Base-by-base conservation (phyloP, 2,797 vertebrate genomes). In the Typhlichthys eigenmanni region DNA sequence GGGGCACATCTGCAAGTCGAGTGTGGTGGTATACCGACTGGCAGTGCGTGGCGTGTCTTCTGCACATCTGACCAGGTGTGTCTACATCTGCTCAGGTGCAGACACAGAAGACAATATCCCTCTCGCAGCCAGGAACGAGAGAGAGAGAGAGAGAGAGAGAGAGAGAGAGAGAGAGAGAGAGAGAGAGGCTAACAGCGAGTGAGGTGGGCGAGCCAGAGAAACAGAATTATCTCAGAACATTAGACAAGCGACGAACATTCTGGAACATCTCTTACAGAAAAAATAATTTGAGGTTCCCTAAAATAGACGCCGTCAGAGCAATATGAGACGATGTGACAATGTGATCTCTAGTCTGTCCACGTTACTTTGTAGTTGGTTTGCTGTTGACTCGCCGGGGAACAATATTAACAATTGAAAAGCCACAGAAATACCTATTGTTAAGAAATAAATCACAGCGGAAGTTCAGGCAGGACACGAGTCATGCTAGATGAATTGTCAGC, bases 41-140 rank as follows among this genome's bases (percentile, higher is more conserved):
- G 24, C 0, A 24, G 24, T 24, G 24, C 24, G 24, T 24, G 24
- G 2, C 24, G 24, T 24, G 2, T 24, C 24, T 24, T 24, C 3
- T 24, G 3, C 24, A 24, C 24, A 24, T 24, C 24, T 24, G 24
- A 3, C 24, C 24, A 24, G 24, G 24, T 24, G 8, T 38, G 34
- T 38, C 34, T 38, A 38, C 34, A 38, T 34, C 16, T 52, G 60
- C 57, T 61, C 72, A 88, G 83, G 80, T 88, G 75, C 64, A 57
- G 49, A 6, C 6, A n/a, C 29, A 72, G 62, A 62, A 74, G 72
- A 84, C 72, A 87, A 78, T 70, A 67, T 14, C 55, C 57, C 74
- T 79, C 82, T 81, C 74, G 80, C 46, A 50, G 34, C 34, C 24
- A 45, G 46, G 76, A 38, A 76, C 65, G 9, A 68, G 58, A 0